phyloP scores from a whole-genome alignment of 1,140 invertebrate genomes.

The Wasmannia auropunctata region DNA sequence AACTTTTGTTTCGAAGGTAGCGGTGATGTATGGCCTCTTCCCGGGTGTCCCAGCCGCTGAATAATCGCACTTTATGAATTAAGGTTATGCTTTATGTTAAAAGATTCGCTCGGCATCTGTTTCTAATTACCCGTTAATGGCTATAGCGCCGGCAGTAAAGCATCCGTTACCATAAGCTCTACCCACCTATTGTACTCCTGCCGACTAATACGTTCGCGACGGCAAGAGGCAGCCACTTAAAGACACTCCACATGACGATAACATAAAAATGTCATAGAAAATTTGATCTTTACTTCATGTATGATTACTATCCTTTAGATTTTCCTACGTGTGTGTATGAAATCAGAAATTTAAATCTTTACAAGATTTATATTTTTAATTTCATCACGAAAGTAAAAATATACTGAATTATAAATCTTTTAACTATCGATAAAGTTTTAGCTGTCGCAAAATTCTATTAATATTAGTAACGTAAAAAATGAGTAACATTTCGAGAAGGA shows the following conservation, averaged over 20 bases:
- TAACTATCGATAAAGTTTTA: neutral
- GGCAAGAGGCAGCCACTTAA: constrained; percentile 40
- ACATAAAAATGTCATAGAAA: neutral
- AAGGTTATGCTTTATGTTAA: constrained; percentile 86
- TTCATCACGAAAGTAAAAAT: neutral
- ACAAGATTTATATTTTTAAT: neutral
- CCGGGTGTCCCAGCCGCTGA: constrained; percentile 80
- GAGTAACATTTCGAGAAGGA: neutral
- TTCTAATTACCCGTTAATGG: constrained; percentile 86
- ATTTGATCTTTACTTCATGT: neutral
- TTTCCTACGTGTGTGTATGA: neutral
- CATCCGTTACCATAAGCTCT: constrained; percentile 83
- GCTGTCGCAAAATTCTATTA: neutral
- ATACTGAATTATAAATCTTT: neutral
- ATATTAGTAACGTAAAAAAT: neutral
- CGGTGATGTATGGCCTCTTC: constrained; percentile 82
- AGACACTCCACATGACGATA: constrained; percentile 29
- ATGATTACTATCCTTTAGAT: neutral
- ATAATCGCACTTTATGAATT: constrained; percentile 86
- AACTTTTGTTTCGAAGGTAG: constrained; percentile 85
- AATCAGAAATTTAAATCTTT: neutral
- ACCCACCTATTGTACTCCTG: constrained; percentile 62
- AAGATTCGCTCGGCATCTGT: constrained; percentile 86
- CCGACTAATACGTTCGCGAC: constrained; percentile 54
- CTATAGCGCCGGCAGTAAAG: constrained; percentile 81